Evolutionary conservation across 1,140 invertebrate species (phyloP).

Genomic region (Adelges cooleyi): DNA sequence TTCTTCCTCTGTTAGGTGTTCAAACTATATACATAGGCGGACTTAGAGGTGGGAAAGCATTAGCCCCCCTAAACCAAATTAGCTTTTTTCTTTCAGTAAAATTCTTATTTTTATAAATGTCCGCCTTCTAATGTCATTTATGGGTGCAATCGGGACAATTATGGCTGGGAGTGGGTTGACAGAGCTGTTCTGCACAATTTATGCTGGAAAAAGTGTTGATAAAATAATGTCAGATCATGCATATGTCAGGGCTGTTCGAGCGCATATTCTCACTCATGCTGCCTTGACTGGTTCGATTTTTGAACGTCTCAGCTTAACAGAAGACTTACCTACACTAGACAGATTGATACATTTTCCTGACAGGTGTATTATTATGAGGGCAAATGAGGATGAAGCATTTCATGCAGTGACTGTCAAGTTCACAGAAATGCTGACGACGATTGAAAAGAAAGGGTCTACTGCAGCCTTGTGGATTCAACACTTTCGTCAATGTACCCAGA

Average conservation of each 20-base stretch:
- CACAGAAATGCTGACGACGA: neutral
- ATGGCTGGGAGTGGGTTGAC: slow-evolving; percentile 32
- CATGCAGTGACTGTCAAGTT: too few relatives aligned
- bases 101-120: too few relatives aligned
- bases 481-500: slow-evolving; percentile 38
- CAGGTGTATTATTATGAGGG: too few relatives aligned
- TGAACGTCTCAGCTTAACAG: slow-evolving; percentile 35
- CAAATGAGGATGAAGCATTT: neutral
- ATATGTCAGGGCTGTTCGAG: slow-evolving; percentile 37
- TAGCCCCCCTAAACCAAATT: too few relatives aligned
- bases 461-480: slow-evolving; percentile 40
- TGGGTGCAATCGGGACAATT: slow-evolving; percentile 32
- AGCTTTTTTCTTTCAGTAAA: too few relatives aligned
- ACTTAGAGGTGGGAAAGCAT: too few relatives aligned
- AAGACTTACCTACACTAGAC: slow-evolving; percentile 35
- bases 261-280: slow-evolving; percentile 36
- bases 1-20: too few relatives aligned
- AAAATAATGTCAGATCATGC: slow-evolving; percentile 38
- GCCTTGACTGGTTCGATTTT: slow-evolving; percentile 32
- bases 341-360: slow-evolving; percentile 5
- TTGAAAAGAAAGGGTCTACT: slow-evolving; percentile 37
- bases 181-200: slow-evolving; percentile 34
- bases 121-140: slow-evolving; percentile 34
- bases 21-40: too few relatives aligned
- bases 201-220: slow-evolving; percentile 36